phyloP scores from a whole-genome alignment of 2,797 vertebrate genomes.

The Malurus leucopterus region DNA sequence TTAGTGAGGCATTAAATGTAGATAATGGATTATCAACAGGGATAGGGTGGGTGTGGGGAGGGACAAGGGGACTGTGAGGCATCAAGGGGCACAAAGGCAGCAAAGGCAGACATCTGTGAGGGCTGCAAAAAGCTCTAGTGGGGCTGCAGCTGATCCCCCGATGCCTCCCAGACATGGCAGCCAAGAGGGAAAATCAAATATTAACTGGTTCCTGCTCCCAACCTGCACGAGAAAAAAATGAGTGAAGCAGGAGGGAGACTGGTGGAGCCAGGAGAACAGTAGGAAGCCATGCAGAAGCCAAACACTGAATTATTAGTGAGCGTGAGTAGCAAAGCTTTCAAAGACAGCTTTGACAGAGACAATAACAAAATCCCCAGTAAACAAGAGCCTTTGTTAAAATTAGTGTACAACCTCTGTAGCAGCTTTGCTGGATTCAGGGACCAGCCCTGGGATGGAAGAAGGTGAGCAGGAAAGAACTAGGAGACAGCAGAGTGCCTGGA shows the following conservation, averaged over 20 bases:
- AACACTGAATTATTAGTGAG: slow-evolving; percentile 60
- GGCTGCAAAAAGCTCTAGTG: background rate
- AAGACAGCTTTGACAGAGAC: slow-evolving; percentile 32
- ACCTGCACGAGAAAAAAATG: background rate
- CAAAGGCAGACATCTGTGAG: slow-evolving; percentile 14
- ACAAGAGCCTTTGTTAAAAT: slow-evolving; percentile 23
- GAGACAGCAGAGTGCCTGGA: background rate
- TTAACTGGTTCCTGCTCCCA: slow-evolving; percentile 37
- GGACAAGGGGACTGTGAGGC: accelerated
- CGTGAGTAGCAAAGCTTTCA: slow-evolving; percentile 32
- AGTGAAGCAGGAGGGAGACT: slow-evolving; percentile 5
- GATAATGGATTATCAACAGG: slow-evolving; percentile 51
- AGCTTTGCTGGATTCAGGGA: background rate
- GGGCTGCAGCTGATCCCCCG: background rate
- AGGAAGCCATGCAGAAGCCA: slow-evolving; percentile 58
- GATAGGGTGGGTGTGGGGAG: background rate
- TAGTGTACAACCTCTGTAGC: background rate
- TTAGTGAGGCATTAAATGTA: slow-evolving; percentile 50
- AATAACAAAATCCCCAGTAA: slow-evolving; percentile 20
- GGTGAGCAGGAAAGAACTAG: background rate
- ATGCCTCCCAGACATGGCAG: background rate
- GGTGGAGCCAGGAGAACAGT: slow-evolving; percentile 30
- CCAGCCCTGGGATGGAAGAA: background rate
- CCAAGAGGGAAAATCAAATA: slow-evolving; percentile 14
- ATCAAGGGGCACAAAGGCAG: background rate